These are phyloP conservation scores for Elysia chlorotica DNA, from an alignment of 1,140 invertebrate species.

Conservation along the genomic window DNA sequence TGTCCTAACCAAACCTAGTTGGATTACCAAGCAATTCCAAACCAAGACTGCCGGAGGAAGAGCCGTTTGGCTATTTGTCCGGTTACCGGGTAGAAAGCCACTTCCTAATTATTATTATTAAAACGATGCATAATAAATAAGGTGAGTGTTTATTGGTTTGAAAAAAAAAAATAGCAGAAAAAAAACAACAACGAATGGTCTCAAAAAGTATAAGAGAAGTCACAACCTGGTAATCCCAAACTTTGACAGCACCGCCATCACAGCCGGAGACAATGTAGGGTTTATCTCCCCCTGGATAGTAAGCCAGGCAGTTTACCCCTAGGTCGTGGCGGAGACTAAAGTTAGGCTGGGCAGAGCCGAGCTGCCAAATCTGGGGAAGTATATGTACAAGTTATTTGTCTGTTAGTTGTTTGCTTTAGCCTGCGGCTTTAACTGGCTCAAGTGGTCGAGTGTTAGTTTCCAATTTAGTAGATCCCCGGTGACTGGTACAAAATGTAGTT, in stretches of 20 bases:
- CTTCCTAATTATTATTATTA: not conserved
- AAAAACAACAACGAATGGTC: not conserved
- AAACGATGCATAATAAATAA: not conserved
- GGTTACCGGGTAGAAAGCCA: too few relatives aligned
- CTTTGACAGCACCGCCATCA: constrained; percentile 96
- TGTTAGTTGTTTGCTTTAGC: too few relatives aligned
- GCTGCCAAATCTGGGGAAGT: constrained; percentile 83
- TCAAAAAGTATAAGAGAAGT: not conserved
- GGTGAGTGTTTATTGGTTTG: not conserved
- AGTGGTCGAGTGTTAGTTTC: too few relatives aligned
- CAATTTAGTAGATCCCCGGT: too few relatives aligned
- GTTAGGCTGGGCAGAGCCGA: constrained; percentile 93
- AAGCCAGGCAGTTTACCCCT: constrained; percentile 98
- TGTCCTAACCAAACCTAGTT: too few relatives aligned
- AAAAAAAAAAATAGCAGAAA: not conserved
- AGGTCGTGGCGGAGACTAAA: constrained; percentile 99
- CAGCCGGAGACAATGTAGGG: constrained; percentile 99
- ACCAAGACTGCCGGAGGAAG: too few relatives aligned
- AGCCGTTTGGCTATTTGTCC: too few relatives aligned
- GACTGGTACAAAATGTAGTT: too few relatives aligned
- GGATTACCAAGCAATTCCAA: too few relatives aligned
- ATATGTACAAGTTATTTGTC: not conserved
- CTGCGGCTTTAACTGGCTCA: too few relatives aligned
- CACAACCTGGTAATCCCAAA: constrained; percentile 91
- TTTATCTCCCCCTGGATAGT: constrained; percentile 98